Percentiles rank a stretch among this genome's conserved stretches.
These are phyloP conservation scores for Drosophila mayri DNA, from an alignment of 1,140 invertebrate species.

Conservation along the genomic window DNA sequence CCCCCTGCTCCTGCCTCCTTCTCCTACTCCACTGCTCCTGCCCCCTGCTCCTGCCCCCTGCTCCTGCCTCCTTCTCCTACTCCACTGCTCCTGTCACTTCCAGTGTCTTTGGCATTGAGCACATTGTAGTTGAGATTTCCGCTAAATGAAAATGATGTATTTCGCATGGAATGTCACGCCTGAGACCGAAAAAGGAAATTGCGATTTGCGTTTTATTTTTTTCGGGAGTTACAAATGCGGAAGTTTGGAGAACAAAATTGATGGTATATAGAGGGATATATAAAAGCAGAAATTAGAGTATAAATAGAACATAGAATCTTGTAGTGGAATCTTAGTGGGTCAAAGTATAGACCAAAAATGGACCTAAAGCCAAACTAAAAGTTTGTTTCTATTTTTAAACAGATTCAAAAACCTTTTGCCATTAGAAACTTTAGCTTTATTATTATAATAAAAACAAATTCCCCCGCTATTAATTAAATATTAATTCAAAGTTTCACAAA, in stretches of 20 bases:
- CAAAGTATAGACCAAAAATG: too few relatives aligned
- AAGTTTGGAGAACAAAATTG: not conserved
- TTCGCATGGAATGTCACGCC: constrained; percentile 74
- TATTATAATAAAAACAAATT: too few relatives aligned
- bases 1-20: too few relatives aligned
- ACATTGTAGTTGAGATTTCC: constrained; percentile 80
- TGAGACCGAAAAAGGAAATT: constrained; percentile 20
- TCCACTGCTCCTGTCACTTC: constrained; percentile 17
- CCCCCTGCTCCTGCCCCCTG: too few relatives aligned
- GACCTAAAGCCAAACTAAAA: too few relatives aligned
- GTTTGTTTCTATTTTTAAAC: too few relatives aligned
- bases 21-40: too few relatives aligned
- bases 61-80: not conserved
- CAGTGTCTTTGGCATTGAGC: constrained; percentile 62
- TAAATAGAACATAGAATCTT: not conserved
- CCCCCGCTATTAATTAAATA: not conserved
- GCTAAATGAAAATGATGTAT: constrained; percentile 76
- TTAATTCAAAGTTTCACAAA: not conserved
- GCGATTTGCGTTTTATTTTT: constrained; percentile 8
- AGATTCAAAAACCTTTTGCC: too few relatives aligned
- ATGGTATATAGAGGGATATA: not conserved
- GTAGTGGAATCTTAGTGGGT: too few relatives aligned
- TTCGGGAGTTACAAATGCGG: not conserved
- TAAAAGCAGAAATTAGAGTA: not conserved
- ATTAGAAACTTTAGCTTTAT: too few relatives aligned